phyloP scores from a whole-genome alignment of 2,113 vertebrate species.

The Zosterops lateralis region DNA sequence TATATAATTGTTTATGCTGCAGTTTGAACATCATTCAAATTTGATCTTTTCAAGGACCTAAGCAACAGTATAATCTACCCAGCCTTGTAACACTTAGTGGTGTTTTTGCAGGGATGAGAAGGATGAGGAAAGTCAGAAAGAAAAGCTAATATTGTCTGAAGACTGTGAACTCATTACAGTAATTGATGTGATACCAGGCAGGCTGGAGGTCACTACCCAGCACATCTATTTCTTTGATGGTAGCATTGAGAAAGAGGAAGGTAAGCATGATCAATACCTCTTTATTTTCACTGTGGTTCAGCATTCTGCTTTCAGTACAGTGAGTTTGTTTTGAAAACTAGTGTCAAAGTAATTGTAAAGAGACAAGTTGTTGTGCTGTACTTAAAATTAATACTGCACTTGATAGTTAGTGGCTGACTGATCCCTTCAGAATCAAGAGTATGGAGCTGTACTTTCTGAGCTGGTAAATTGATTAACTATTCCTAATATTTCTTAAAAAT shows the following conservation, averaged over 20 bases:
- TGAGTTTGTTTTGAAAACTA: neutral
- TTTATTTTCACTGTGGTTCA: neutral
- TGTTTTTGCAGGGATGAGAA: constrained; percentile 80
- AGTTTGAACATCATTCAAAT: neutral
- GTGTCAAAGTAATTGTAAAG: neutral
- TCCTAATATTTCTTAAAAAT: neutral
- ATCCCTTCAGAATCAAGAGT: neutral
- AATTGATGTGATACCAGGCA: constrained; percentile 89
- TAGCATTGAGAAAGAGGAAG: constrained; percentile 93
- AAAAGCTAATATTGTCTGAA: constrained; percentile 89
- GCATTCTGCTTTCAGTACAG: neutral
- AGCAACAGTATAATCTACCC: neutral
- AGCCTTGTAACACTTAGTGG: neutral
- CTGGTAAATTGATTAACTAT: neutral
- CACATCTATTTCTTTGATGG: constrained; percentile 94
- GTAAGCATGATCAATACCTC: constrained; percentile 59
- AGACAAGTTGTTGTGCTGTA: neutral
- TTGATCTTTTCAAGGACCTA: neutral
- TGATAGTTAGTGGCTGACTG: neutral
- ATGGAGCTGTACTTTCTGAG: neutral
- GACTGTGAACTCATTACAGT: constrained; percentile 94
- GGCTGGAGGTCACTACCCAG: constrained; percentile 93
- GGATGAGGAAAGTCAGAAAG: constrained; percentile 89
- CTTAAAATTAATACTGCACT: neutral
- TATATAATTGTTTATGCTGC: neutral